A percentile compares a stretch with the other conserved stretches of the same genome.
Evolutionary conservation across 1,140 invertebrate genomes (phyloP).

Genomic region (Catajapyx aquilonaris): DNA sequence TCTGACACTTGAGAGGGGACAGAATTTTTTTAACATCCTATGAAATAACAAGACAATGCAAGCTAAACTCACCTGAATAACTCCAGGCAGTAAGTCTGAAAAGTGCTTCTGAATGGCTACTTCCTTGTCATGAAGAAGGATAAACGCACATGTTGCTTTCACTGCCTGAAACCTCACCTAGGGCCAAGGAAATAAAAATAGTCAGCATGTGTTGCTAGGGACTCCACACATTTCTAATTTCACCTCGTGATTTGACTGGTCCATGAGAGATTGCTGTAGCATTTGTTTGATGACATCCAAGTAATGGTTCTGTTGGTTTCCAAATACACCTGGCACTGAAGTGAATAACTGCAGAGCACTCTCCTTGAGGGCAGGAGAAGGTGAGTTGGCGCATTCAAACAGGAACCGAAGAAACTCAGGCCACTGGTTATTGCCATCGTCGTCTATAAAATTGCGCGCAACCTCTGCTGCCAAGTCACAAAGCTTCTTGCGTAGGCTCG

Average conservation of each 20-base stretch:
- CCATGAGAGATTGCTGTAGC: slow-evolving; percentile 57
- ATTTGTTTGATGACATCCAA: slow-evolving; percentile 87
- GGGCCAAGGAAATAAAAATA: too few species aligned
- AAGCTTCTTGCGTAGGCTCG: slow-evolving; percentile 64
- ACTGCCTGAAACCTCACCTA: slow-evolving; percentile 57
- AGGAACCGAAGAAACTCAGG: slow-evolving; percentile 91
- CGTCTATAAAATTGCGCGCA: slow-evolving; percentile 85
- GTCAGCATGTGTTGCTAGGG: too few species aligned
- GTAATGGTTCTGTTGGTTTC: slow-evolving; percentile 80
- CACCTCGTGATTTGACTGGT: slow-evolving; percentile 40
- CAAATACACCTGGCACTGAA: slow-evolving; percentile 88
- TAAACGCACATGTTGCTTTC: slow-evolving; percentile 69
- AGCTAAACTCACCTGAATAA: slow-evolving; percentile 33
- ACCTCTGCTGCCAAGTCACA: slow-evolving; percentile 90
- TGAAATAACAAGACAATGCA: too few species aligned
- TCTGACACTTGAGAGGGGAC: too few species aligned
- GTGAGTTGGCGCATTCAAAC: slow-evolving; percentile 77
- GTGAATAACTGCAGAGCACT: slow-evolving; percentile 86
- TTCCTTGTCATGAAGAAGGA: slow-evolving; percentile 79
- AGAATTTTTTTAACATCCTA: too few species aligned
- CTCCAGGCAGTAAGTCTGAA: slow-evolving; percentile 54
- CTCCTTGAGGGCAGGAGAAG: slow-evolving; percentile 65
- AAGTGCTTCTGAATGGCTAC: slow-evolving; percentile 69
- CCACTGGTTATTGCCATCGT: slow-evolving; percentile 92
- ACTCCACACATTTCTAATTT: too few species aligned